Evolutionary conservation across 2,888 invertebrate genomes (phyloP), one percentile per base, ranked within the genome.

Genomic region (Drosophila villosipedis): DNA sequence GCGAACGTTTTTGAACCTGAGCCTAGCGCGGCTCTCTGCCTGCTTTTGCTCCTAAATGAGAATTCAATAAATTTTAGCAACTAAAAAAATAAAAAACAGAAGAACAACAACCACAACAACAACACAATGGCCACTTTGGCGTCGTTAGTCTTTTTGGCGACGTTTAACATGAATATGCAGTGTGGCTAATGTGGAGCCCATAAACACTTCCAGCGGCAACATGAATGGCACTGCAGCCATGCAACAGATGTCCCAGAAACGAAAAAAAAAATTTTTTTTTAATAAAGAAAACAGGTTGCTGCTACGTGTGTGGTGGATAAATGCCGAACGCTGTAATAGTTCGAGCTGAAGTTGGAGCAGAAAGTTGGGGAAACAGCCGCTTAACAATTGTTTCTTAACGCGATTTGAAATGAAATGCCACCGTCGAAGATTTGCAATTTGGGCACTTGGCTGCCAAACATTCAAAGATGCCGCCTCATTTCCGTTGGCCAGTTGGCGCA

Each of bases 131-230:
- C 76, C 75, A 70, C 57, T 77, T 80, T 78, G 77, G 70, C 64
- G 79, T 82, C 84, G 83, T 85, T 84, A 86, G 82, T 88, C 87
- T 88, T 88, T 78, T 85, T 82, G 83, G 83, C 84, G 91, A 84
- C 87, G 82, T 82, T 81, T 82, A 89, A 91, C 91, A 91, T 91
- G 91, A 91, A 91, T 91, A 91, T 91, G 90, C 91, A 90, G 91
- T 89, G 89, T 91, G 84, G 90, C 91, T 91, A 91, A 91, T 91
- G 91, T 85, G 87, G 90, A 86, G 88, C 89, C 90, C 91, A 89
- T 91, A 91, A 91, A 91, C 91, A 91, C 91, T 91, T 91, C 90
- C 78, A 83, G 79, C 88, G 89, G 89, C 84, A 86, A 85, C 88
- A 84, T 88, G 86, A 89, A 89, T 85, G 83, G 74, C 28, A 62